These are phyloP conservation scores for Sitobion miscanthi DNA, from an alignment of 1,140 invertebrate species.

Conservation along the genomic window DNA sequence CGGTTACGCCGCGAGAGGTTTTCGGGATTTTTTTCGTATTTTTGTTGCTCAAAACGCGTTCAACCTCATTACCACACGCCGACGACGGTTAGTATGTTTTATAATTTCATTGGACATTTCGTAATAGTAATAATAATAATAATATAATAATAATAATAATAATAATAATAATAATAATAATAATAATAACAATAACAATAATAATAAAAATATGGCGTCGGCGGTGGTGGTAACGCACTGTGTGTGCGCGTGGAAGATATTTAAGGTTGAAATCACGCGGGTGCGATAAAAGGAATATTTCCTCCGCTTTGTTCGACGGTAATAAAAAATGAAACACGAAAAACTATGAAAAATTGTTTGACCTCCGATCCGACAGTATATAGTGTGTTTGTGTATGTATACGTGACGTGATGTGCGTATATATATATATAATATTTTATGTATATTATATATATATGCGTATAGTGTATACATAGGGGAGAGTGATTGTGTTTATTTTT, in stretches of 20 bases:
- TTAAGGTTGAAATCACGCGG: not conserved
- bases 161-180: not conserved
- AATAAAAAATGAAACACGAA: not conserved
- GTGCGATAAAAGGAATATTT: slow-evolving; percentile 9
- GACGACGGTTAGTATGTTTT: not conserved
- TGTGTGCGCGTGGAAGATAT: not conserved
- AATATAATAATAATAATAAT: not conserved
- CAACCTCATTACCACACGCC: not conserved
- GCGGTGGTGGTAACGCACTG: not conserved
- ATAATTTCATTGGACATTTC: not conserved
- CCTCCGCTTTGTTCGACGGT: not conserved
- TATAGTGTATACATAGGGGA: not conserved
- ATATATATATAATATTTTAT: not conserved
- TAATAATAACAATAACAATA: not conserved
- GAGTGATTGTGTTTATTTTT: slow-evolving; percentile 6
- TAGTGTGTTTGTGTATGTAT: not conserved
- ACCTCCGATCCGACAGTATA: not conserved
- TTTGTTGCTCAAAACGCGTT: not conserved
- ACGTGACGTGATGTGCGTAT: not conserved
- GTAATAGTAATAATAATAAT: not conserved
- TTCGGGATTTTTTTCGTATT: not conserved
- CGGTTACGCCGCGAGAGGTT: not conserved
- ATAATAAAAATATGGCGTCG: not conserved
- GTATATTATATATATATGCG: not conserved
- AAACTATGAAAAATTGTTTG: slow-evolving; percentile 10